Conservation (phyloP, 2,797 vertebrate genomes). For the Dromococcyx pavoninus region DNA sequence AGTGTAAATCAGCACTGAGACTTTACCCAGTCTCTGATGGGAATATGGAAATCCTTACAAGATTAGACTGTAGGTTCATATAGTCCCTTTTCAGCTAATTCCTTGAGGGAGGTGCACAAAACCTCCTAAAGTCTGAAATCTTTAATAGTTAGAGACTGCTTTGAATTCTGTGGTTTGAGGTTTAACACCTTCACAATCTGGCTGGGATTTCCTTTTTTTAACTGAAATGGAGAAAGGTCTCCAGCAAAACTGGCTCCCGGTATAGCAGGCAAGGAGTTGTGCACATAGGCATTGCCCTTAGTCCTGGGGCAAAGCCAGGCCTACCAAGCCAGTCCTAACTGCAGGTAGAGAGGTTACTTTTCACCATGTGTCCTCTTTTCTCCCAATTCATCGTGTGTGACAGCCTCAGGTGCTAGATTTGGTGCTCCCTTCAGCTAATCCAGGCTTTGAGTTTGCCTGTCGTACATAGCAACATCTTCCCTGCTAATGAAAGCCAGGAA, state of each 20-base stretch:
- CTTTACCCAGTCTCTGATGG: slow-evolving; percentile 8
- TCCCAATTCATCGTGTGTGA: background rate
- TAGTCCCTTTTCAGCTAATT: background rate
- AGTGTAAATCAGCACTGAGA: slow-evolving; percentile 9
- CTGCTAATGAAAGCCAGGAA: background rate
- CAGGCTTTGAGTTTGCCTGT: background rate
- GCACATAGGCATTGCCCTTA: background rate
- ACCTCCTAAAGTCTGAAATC: background rate
- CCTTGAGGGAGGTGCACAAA: background rate
- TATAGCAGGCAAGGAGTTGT: background rate
- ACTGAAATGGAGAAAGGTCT: background rate
- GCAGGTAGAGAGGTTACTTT: background rate
- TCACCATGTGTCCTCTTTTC: background rate
- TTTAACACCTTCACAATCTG: background rate
- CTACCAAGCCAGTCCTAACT: background rate
- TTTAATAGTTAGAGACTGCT: background rate
- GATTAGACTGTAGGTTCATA: background rate
- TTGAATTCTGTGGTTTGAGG: background rate
- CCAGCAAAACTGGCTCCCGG: background rate
- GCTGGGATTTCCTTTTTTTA: background rate
- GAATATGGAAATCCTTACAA: slow-evolving; percentile 28
- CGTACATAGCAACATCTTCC: background rate
- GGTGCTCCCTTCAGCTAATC: background rate
- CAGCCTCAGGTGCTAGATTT: background rate
- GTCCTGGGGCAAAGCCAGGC: background rate